phyloP scores from a whole-genome alignment of 2,113 vertebrate species.

The Nibea albiflora region DNA sequence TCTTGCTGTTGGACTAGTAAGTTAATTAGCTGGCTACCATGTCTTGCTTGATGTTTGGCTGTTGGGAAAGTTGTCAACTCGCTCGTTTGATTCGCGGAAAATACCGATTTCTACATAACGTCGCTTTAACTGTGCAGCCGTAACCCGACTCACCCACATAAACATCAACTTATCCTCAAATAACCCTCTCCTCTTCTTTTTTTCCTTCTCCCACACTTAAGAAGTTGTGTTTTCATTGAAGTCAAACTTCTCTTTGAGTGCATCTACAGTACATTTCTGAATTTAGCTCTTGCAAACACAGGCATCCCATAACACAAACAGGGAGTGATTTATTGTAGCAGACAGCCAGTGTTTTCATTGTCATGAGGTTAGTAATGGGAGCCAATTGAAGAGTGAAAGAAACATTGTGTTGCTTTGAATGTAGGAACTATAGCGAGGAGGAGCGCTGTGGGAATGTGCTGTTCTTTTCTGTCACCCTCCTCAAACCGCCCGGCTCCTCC shows the following conservation, averaged over 20 bases:
- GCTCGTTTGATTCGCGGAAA: background rate
- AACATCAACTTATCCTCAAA: background rate
- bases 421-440: constrained; percentile 43
- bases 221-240: constrained; percentile 16
- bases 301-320: constrained; percentile 38
- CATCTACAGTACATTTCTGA: constrained; percentile 31
- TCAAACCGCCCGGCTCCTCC: constrained; percentile 49
- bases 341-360: constrained; percentile 69
- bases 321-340: constrained; percentile 67
- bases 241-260: constrained; percentile 29
- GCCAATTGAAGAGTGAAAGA: constrained; percentile 71
- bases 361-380: constrained; percentile 66
- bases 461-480: constrained; percentile 58
- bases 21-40: too few species aligned
- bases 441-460: constrained; percentile 48
- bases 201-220: background rate
- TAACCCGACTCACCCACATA: background rate
- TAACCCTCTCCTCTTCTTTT: background rate
- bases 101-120: background rate
- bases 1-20: too few species aligned
- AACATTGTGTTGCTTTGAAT: constrained; percentile 64
- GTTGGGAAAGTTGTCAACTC: too few species aligned
- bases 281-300: constrained; percentile 29
- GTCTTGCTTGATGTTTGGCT: too few species aligned
- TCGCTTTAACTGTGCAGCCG: constrained; percentile 3